These are phyloP conservation scores for Drosophila sordidula DNA, from an alignment of 2,888 invertebrate genomes.

Conservation along the genomic window DNA sequence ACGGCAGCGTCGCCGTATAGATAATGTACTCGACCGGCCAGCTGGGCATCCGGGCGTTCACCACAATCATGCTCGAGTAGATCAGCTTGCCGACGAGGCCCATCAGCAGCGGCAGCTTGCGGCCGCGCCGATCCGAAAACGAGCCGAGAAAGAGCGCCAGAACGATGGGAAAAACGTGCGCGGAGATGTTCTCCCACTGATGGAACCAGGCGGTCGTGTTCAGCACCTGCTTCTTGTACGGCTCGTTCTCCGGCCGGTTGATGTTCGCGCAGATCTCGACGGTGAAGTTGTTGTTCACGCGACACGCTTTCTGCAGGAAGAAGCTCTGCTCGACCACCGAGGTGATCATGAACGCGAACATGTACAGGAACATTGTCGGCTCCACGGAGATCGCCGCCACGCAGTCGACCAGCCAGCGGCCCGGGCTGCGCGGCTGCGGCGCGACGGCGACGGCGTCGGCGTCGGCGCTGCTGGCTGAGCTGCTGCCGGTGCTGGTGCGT, in stretches of 20 bases:
- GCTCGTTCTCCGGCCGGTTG: slow-evolving; percentile 86
- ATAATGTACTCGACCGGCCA: slow-evolving; percentile 92
- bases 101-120: slow-evolving; percentile 90
- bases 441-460: slow-evolving; percentile 18
- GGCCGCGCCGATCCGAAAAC: slow-evolving; percentile 92
- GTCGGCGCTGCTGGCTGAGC: slow-evolving; percentile 24
- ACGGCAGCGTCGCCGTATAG: slow-evolving; percentile 91
- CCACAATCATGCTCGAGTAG: slow-evolving; percentile 90
- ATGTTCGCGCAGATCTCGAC: slow-evolving; percentile 89
- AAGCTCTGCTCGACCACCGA: slow-evolving; percentile 92
- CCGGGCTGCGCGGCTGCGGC: slow-evolving; percentile 8
- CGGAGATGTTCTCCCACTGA: slow-evolving; percentile 91
- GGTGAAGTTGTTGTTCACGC: slow-evolving; percentile 89
- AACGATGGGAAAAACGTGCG: slow-evolving; percentile 90
- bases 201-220: slow-evolving; percentile 91
- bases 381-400: slow-evolving; percentile 89
- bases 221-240: slow-evolving; percentile 88
- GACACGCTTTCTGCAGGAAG: slow-evolving; percentile 91
- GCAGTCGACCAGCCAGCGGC: slow-evolving; percentile 30
- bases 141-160: slow-evolving; percentile 92
- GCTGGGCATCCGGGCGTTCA: slow-evolving; percentile 88
- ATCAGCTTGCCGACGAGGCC: slow-evolving; percentile 91
- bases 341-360: slow-evolving; percentile 94
- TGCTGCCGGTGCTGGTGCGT: slow-evolving; percentile 52
- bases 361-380: slow-evolving; percentile 94